Evolutionary conservation across 2,113 vertebrate genomes (phyloP).

Genomic region (Mesembrinibis cayennensis): DNA sequence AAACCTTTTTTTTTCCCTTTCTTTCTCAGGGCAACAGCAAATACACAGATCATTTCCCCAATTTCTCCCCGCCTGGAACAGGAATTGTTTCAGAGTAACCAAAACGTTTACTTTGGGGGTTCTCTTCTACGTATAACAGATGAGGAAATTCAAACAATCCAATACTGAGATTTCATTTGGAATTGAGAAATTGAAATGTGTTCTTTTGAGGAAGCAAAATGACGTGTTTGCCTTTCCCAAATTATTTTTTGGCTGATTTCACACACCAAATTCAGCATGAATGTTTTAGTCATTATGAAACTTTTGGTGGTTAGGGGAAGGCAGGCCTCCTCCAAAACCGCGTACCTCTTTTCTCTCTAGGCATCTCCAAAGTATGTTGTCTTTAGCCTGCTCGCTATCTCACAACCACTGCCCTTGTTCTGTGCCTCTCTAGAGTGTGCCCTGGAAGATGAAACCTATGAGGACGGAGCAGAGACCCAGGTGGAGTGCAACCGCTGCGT

Average conservation of each 20-base stretch:
- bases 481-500: constrained; percentile 98
- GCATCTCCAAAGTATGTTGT: not conserved
- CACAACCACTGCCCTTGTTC: not conserved
- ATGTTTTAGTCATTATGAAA: not conserved
- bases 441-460: constrained; percentile 93
- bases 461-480: constrained; percentile 93
- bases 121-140: not conserved
- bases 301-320: not conserved
- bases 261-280: not conserved
- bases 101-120: not conserved
- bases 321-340: not conserved
- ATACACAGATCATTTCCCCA: not conserved
- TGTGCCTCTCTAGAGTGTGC: constrained; percentile 85
- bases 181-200: not conserved
- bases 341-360: not conserved
- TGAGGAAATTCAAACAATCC: not conserved
- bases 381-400: not conserved
- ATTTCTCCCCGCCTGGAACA: not conserved
- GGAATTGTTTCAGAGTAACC: not conserved
- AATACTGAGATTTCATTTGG: not conserved
- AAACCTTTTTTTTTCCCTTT: not conserved
- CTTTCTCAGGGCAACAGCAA: not conserved
- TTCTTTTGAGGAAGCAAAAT: not conserved
- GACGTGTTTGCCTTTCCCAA: not conserved
- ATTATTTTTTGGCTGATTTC: not conserved